phyloP scores from a whole-genome alignment of 1,140 invertebrate genomes.

The Drosophila pachea region DNA sequence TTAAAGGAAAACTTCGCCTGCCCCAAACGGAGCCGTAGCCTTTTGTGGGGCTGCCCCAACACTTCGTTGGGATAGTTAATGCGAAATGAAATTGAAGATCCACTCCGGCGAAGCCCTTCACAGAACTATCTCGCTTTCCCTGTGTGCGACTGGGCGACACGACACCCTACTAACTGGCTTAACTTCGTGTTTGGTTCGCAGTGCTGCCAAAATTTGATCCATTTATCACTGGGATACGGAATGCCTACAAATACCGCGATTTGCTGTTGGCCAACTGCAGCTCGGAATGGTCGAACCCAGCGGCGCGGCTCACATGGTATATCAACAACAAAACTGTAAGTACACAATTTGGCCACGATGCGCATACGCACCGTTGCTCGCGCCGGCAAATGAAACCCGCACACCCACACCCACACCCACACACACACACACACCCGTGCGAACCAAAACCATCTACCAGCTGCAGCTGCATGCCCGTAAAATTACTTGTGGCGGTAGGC shows the following conservation, averaged over 20 bases:
- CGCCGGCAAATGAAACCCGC: neutral
- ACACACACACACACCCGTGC: neutral
- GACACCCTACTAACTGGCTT: neutral
- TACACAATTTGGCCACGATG: slow-evolving; percentile 24
- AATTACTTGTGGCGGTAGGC: slow-evolving; percentile 4
- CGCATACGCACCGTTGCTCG: slow-evolving; percentile 30
- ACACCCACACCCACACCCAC: no score
- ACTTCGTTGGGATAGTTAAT: no score
- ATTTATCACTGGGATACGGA: slow-evolving; percentile 74
- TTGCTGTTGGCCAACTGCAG: slow-evolving; percentile 79
- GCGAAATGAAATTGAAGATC: no score
- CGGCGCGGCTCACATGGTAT: slow-evolving; percentile 80
- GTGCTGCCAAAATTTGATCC: slow-evolving; percentile 79
- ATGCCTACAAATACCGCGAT: slow-evolving; percentile 79
- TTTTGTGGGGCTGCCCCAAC: no score
- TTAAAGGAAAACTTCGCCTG: no score
- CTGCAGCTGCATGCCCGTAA: neutral
- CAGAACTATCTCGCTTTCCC: no score
- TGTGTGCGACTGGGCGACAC: no score
- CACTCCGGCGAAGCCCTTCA: no score
- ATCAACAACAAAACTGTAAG: slow-evolving; percentile 79
- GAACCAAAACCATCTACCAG: neutral
- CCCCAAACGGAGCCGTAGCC: no score
- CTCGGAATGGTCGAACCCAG: slow-evolving; percentile 79
- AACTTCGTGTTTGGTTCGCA: slow-evolving; percentile 52